Percentiles rank a stretch among this genome's conserved stretches.
Conservation (phyloP, 2,888 invertebrate species). For the Chrysina gloriosa region DNA sequence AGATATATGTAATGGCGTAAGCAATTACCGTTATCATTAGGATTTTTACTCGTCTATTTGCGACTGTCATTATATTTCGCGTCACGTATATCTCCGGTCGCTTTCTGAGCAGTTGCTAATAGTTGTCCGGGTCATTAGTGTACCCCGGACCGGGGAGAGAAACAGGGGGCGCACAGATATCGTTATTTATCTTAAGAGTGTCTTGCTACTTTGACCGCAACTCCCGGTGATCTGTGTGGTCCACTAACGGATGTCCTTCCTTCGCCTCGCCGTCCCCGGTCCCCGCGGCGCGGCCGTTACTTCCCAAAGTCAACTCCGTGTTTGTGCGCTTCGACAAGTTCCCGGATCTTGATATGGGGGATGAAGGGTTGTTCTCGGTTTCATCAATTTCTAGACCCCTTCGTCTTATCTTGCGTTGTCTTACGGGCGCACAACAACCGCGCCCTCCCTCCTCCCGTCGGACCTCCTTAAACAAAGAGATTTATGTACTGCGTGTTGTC, state of each 20-base stretch:
- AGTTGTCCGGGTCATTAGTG: conserved; percentile 65
- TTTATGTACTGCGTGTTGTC: conserved; percentile 7
- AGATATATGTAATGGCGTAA: not conserved
- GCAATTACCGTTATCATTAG: conserved; percentile 46
- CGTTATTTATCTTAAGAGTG: conserved; percentile 66
- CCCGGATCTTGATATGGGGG: conserved; percentile 61
- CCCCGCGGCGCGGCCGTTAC: not conserved
- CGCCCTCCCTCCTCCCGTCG: not conserved
- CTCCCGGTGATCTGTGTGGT: conserved; percentile 62
- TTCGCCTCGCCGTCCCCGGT: conserved; percentile 34
- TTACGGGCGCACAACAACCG: conserved; percentile 12
- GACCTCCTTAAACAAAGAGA: conserved; percentile 11
- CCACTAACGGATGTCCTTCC: conserved; percentile 57
- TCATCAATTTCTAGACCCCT: conserved; percentile 54
- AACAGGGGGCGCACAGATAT: conserved; percentile 59
- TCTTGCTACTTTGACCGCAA: conserved; percentile 61
- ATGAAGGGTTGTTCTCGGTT: conserved; percentile 62
- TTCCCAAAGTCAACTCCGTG: conserved; percentile 60
- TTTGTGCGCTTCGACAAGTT: conserved; percentile 61
- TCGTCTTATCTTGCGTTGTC: conserved; percentile 36
- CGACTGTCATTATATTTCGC: conserved; percentile 50
- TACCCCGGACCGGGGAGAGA: conserved; percentile 48
- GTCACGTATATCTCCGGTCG: conserved; percentile 58
- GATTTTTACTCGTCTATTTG: conserved; percentile 52
- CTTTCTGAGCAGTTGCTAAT: conserved; percentile 57